These are phyloP conservation scores for Dolichopus griseipennis DNA, from an alignment of 2,888 invertebrate species.

Conservation along the genomic window DNA sequence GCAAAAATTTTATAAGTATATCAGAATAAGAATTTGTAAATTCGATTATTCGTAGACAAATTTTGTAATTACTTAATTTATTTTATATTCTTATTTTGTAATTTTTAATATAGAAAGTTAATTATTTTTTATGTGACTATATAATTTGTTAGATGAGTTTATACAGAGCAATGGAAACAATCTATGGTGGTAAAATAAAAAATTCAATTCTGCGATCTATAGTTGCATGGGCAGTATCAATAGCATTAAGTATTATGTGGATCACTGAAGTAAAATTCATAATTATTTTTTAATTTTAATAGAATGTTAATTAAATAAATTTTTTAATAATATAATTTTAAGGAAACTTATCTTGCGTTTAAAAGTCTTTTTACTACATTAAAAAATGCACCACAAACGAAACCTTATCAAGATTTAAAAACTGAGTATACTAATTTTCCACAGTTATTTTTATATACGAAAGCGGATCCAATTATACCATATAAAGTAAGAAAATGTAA, in stretches of 20 bases:
- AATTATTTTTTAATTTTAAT: background rate
- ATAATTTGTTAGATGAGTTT: slow-evolving; percentile 37
- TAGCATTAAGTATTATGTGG: slow-evolving; percentile 53
- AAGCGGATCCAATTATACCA: slow-evolving; percentile 58
- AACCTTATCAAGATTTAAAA: slow-evolving; percentile 51
- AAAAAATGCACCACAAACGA: slow-evolving; percentile 46
- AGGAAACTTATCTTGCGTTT: slow-evolving; percentile 42
- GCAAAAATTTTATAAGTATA: background rate
- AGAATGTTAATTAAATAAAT: background rate
- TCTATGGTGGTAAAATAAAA: slow-evolving; percentile 48
- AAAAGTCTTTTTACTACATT: slow-evolving; percentile 40
- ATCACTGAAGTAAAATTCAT: slow-evolving; percentile 47
- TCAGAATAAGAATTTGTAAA: no score
- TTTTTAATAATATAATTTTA: slow-evolving; percentile 22
- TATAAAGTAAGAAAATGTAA: slow-evolving; percentile 43
- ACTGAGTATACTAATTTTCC: slow-evolving; percentile 55
- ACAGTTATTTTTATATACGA: slow-evolving; percentile 65
- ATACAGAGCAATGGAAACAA: slow-evolving; percentile 53
- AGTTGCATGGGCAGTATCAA: slow-evolving; percentile 40
- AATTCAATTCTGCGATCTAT: slow-evolving; percentile 44
- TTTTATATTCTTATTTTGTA: background rate
- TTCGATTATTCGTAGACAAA: no score
- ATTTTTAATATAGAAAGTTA: no score
- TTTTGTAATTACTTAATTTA: no score
- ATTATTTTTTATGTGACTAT: background rate